Base-by-base conservation (phyloP, 2,797 vertebrate species). In the Scleropages formosus region DNA sequence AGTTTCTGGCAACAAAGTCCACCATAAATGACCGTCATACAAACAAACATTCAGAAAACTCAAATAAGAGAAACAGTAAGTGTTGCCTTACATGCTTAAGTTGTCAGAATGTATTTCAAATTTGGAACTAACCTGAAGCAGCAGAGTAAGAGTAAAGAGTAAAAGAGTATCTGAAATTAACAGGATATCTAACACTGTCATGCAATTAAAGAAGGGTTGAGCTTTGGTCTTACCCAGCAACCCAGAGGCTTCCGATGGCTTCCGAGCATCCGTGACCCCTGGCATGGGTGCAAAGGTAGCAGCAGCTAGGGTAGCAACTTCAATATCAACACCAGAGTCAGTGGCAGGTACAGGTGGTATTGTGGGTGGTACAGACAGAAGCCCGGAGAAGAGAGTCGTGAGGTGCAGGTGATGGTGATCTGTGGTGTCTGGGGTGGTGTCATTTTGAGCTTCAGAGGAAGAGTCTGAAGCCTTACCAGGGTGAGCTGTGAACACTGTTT, bases 201-300 rank as follows among this genome's bases (percentile, higher is more conserved):
- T 56, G 12, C 18, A 18, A 18, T 8, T 53, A 56, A 15, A 20
- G 18, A n/a, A n/a, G 22, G 22, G 7, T 26, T 26, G 10, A 26
- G 51, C 24, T 11, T 58, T 71, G 51, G 20, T 69, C 86, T 72
- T 80, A 93, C 93, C 92, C 69, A 91, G 83, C 76, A 91, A 81
- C n/a, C 86, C 89, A 0, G 86, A 87, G 56, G 87, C 89, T 76
- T 92, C 93, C 91, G 90, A 91, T 9, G 84, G 78, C 13, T 82
- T 85, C 0, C 89, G 85, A 31, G 81, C 88, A 0, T 90, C 86
- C 18, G 90, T 92, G 16, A 89, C 84, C 0, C 90, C 88, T 1
- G 90, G 91, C 91, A 94, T 92, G 7, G 89, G 93, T 8, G 87
- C 86, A 66, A 92, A 93, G 24, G 88, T 92, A 10, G 84, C 91